Evolutionary conservation across 2,888 invertebrate species (phyloP), one percentile per base, ranked within the genome.

Genomic region (Eristalis tenax): DNA sequence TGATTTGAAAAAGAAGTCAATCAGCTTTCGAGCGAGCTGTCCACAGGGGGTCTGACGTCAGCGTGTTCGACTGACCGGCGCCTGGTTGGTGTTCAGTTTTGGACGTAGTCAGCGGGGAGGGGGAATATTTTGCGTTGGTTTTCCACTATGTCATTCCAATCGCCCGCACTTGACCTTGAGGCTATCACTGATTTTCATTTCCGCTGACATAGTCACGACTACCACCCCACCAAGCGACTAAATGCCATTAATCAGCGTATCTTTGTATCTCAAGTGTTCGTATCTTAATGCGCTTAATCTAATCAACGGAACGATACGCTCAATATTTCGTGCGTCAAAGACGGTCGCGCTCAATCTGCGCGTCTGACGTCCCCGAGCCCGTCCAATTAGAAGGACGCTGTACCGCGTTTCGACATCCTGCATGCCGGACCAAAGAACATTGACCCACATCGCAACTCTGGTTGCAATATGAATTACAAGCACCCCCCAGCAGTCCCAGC

Each of bases 251-350:
- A 13, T 50, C 13, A 26, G 26, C n/a, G 40, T 63, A 26, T 64
- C 43, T 26, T 63, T 50, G 69, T 77, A 69, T 69, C 50, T 50
- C 40, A n/a, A 63, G 50, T 26, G 50, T 35, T 50, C 63, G 77
- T 70, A 70, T 77, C 69, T 70, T 77, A 38, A 77, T 64, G 63
- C 38, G 77, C 63, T 77, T 56, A 64, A 69, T 77, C 38, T 56
- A 63, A 77, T 77, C 77, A 57, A 35, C 77, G 18, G n/a, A 35
- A 15, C 18, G 50, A 6, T 18, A 18, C 50, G 50, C 18, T 50
- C 50, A 32, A n/a, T 18, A 50, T 50, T 50, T 50, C 50, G 50
- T 50, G 50, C 50, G 50, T 50, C 50, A 50, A 18, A 50, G 50
- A 50, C 38, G 38, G 13, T 38, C 38, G 38, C 3, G 38, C 13